phyloP scores from a whole-genome alignment of 1,140 invertebrate genomes.

The Whitmania pigra region DNA sequence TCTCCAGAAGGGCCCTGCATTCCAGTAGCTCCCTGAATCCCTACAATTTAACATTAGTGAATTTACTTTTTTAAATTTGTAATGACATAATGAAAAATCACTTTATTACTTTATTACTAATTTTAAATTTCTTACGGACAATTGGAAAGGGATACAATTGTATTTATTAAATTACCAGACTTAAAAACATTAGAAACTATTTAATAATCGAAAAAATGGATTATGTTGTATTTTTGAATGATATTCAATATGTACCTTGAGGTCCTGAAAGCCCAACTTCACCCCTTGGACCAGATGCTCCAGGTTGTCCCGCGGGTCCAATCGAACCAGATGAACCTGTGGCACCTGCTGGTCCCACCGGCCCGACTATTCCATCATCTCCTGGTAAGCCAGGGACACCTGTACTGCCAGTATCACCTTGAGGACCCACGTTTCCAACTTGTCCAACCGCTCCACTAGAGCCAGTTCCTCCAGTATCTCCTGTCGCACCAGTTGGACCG shows the following conservation, averaged over 20 bases:
- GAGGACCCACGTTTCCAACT: constrained; percentile 45
- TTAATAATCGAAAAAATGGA: no score
- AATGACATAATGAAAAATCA: no score
- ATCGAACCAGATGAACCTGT: constrained; percentile 34
- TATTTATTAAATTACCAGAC: no score
- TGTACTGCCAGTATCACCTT: constrained; percentile 29
- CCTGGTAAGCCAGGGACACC: constrained; percentile 37
- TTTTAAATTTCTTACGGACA: no score
- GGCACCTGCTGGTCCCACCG: constrained; percentile 30
- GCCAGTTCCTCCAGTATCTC: constrained; percentile 34
- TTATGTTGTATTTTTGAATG: no score
- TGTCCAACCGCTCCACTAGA: constrained; percentile 39
- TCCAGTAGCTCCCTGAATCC: constrained; percentile 16
- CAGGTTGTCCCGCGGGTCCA: constrained; percentile 24
- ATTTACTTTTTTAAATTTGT: no score
- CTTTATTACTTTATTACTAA: no score
- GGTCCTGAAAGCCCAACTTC: constrained; percentile 58
- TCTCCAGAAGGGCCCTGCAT: constrained; percentile 7
- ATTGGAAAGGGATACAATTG: no score
- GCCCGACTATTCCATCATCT: constrained; percentile 37
- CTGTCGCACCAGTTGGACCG: constrained; percentile 37
- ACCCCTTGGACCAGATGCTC: constrained; percentile 57
- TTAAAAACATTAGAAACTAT: no score
- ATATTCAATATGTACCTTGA: constrained; percentile 16
- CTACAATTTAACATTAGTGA: background rate